Base-by-base conservation (phyloP, 2,888 invertebrate genomes). In the Polia nebulosa region DNA sequence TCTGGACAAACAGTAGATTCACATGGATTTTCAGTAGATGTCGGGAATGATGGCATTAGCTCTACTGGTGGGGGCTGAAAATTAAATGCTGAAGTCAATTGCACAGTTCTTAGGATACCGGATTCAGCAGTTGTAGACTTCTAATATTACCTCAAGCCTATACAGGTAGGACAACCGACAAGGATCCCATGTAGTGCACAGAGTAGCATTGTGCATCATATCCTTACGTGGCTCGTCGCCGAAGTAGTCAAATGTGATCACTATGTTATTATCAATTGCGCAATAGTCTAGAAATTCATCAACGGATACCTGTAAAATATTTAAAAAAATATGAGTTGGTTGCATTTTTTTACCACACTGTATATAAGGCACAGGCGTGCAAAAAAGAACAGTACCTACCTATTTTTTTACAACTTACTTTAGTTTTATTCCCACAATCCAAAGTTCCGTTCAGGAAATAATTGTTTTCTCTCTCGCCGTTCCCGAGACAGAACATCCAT, bases 401-500 rank as follows among this genome's bases (percentile, higher is more conserved):
- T n/a, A 27, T 15, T 51, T 0, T 6, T 3, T 32, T 32, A 20
- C 17, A 32, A 61, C 80, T 66, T 83, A 93, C 95, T 89, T 94
- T 95, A 2, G 92, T 90, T 87, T 94, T 95, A 77, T 93, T 92
- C 4, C 95, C 95, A 78, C 95, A 95, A 76, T 95, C 95, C 62
- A 95, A 85, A 36, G 95, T 94, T 2, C 95, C 95, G 69, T 95
- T 95, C 72, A 90, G 90, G 64, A 94, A 95, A 73, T 95, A 95
- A 78, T 94, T 95, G 60, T 92, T 93, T 73, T 95, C 95, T 62
- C 95, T 88, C 47, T 95, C 95, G 4, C 95, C 95, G 73, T 91
- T 93, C 1, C 95, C 95, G 17, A 95, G 89, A 70, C 95, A 95
- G 78, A 95, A 95, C 94, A 93, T 93, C 95, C 95, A 95, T 8